phyloP scores from a whole-genome alignment of 2,797 vertebrate genomes.

The Percopsis omiscomaycus region DNA sequence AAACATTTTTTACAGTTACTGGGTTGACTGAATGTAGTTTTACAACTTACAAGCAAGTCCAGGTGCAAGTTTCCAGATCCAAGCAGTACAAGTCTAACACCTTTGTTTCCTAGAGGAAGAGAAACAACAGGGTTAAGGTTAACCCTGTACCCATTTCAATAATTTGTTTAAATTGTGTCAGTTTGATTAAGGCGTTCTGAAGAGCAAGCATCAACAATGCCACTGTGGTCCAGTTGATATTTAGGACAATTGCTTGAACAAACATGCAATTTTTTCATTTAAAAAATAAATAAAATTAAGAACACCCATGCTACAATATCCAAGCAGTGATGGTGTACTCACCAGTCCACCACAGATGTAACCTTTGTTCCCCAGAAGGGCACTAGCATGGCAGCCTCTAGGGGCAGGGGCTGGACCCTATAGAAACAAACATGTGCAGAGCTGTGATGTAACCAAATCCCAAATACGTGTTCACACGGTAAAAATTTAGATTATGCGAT shows the following conservation, averaged over 20 bases:
- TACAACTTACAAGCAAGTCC: constrained; percentile 85
- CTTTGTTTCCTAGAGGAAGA: constrained; percentile 79
- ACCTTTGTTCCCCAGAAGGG: constrained; percentile 86
- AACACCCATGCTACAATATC: too few species aligned
- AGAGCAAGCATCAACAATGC: too few species aligned
- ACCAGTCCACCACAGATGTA: constrained; percentile 92
- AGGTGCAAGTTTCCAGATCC: constrained; percentile 90
- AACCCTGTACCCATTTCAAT: too few species aligned
- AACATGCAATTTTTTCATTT: too few species aligned
- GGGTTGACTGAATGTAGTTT: not conserved
- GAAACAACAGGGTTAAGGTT: not conserved
- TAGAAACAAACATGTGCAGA: constrained; percentile 2
- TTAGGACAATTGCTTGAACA: too few species aligned
- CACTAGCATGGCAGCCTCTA: constrained; percentile 86
- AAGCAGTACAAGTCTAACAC: constrained; percentile 89
- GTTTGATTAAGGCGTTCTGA: too few species aligned
- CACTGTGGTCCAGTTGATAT: too few species aligned
- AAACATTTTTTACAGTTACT: too few species aligned
- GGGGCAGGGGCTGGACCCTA: constrained; percentile 85
- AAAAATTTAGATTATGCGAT: not conserved
- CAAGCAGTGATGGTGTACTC: constrained; percentile 55
- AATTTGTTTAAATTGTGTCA: too few species aligned
- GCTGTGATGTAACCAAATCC: too few species aligned
- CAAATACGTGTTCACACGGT: constrained; percentile 38
- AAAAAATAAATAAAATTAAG: too few species aligned